phyloP scores from a whole-genome alignment of 2,113 vertebrate species.

The Leptobrachium ailaonicum region DNA sequence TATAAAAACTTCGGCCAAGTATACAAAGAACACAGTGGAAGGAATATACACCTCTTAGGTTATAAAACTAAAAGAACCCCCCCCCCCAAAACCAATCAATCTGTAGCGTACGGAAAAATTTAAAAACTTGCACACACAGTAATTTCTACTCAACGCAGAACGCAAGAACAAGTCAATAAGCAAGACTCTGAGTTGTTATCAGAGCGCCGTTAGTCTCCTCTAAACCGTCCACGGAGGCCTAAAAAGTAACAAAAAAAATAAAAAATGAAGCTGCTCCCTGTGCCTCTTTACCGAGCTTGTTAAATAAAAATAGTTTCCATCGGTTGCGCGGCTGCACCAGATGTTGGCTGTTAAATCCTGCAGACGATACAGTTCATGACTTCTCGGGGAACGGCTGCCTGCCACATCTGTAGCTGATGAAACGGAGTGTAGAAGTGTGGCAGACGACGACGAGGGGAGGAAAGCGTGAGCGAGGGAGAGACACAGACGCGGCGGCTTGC shows the following conservation, averaged over 20 bases:
- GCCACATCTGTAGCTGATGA: conserved; percentile 78
- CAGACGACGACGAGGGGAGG: conserved; percentile 57
- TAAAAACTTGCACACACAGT: too few relatives aligned
- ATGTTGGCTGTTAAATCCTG: conserved; percentile 78
- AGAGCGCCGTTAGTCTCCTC: conserved; percentile 62
- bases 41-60: too few relatives aligned
- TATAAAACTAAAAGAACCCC: too few relatives aligned
- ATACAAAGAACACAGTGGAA: too few relatives aligned
- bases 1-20: too few relatives aligned
- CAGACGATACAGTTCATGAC: conserved; percentile 82
- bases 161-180: conserved; percentile 34
- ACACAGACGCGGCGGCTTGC: conserved; percentile 52
- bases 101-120: too few relatives aligned
- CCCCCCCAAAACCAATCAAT: too few relatives aligned
- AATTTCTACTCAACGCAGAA: too few relatives aligned
- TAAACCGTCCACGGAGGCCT: conserved; percentile 55
- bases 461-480: conserved; percentile 51
- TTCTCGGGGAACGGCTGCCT: conserved; percentile 69
- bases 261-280: conserved; percentile 15
- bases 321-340: conserved; percentile 71
- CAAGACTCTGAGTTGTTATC: conserved; percentile 55
- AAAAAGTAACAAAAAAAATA: conserved; percentile 50
- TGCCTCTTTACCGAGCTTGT: conserved; percentile 52
- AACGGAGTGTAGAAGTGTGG: conserved; percentile 69
- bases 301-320: conserved; percentile 59